These are phyloP conservation scores for Triplophysa dalaica DNA, from an alignment of 2,113 vertebrate genomes.

Conservation along the genomic window DNA sequence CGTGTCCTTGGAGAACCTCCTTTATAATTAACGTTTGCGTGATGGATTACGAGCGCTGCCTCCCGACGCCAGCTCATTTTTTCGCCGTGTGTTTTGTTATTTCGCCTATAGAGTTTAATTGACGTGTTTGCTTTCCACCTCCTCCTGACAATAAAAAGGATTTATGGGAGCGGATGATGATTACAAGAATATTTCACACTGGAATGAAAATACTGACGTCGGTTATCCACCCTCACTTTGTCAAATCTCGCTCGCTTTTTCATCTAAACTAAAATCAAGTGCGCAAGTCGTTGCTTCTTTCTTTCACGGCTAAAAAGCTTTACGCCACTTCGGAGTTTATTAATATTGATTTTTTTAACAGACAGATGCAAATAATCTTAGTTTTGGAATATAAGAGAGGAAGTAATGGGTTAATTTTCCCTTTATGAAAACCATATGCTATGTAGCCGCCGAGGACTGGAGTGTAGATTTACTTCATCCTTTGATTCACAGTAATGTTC, in stretches of 20 bases:
- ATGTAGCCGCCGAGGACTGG: slow-evolving; percentile 58
- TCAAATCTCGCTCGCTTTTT: too few relatives aligned
- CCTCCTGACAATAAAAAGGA: slow-evolving; percentile 53
- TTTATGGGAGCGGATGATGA: slow-evolving; percentile 56
- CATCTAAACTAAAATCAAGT: too few relatives aligned
- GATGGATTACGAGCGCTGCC: slow-evolving; percentile 70
- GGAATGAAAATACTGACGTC: too few relatives aligned
- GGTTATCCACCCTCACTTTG: too few relatives aligned
- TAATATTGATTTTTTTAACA: too few relatives aligned
- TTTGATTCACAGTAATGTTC: slow-evolving; percentile 49
- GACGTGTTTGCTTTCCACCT: slow-evolving; percentile 51
- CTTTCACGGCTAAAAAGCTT: too few relatives aligned
- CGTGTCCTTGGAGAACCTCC: slow-evolving; percentile 71
- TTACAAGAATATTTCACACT: slow-evolving; percentile 45
- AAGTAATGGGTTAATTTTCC: too few relatives aligned
- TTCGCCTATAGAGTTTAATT: slow-evolving; percentile 61
- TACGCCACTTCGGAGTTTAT: too few relatives aligned
- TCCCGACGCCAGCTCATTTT: slow-evolving; percentile 59
- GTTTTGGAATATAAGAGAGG: too few relatives aligned
- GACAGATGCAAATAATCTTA: too few relatives aligned
- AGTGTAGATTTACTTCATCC: slow-evolving; percentile 50
- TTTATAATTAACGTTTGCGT: slow-evolving; percentile 76
- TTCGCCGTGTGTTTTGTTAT: slow-evolving; percentile 25
- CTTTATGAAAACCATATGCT: slow-evolving; percentile 62
- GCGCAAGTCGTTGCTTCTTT: too few relatives aligned